phyloP scores from a whole-genome alignment of 2,797 vertebrate genomes.

The Helarctos malayanus region DNA sequence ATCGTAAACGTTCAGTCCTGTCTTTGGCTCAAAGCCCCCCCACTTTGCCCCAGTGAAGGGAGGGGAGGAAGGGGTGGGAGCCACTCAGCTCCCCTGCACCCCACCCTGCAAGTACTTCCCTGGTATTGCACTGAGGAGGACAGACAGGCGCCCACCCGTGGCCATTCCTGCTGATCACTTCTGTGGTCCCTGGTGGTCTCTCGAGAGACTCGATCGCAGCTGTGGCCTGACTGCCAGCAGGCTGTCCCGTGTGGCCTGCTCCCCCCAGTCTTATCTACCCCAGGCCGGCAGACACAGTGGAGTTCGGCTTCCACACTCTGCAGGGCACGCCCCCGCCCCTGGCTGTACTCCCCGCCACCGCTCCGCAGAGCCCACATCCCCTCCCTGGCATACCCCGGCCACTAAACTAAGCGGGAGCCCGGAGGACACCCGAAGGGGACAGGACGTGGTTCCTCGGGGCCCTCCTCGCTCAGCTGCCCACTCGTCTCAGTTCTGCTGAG shows the following conservation, averaged over 20 bases:
- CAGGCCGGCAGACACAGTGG: not conserved
- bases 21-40: not conserved
- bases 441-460: not conserved
- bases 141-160: not conserved
- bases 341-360: accelerated
- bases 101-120: not conserved
- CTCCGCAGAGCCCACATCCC: not conserved
- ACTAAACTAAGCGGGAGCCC: not conserved
- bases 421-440: not conserved
- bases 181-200: not conserved
- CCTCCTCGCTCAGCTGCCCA: not conserved
- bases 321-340: not conserved
- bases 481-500: not conserved
- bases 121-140: not conserved
- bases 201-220: not conserved
- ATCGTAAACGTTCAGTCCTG: not conserved
- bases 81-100: too few relatives aligned
- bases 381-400: not conserved
- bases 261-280: not conserved
- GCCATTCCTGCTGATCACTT: not conserved
- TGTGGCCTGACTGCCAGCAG: not conserved
- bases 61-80: not conserved
- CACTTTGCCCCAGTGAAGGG: not conserved
- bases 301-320: not conserved
- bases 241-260: not conserved